Evolutionary conservation across 1,140 invertebrate species (phyloP).

Genomic region (Myzus persicae): DNA sequence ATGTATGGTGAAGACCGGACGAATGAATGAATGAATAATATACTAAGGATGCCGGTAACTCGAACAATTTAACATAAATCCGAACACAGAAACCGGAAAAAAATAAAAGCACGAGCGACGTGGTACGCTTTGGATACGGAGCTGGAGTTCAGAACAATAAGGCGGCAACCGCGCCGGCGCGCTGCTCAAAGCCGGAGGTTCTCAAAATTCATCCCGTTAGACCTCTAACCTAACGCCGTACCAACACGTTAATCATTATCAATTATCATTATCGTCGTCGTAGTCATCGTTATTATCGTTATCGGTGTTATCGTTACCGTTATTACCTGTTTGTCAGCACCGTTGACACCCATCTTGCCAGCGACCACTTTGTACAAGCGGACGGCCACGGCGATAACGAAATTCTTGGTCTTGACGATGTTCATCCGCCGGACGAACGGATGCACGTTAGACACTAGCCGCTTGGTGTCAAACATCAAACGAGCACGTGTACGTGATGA

Average conservation of each 20-base stretch:
- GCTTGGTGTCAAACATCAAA: conserved; percentile 29
- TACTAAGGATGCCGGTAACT: background rate
- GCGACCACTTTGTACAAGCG: conserved; percentile 45
- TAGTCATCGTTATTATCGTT: background rate
- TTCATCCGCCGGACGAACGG: conserved; percentile 39
- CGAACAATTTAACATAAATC: background rate
- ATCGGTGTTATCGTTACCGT: background rate
- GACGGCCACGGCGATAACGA: conserved; percentile 31
- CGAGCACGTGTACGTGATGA: background rate
- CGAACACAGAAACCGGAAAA: background rate
- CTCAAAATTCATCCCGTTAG: background rate
- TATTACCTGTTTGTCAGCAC: conserved; percentile 45
- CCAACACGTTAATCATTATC: background rate
- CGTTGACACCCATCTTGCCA: conserved; percentile 49
- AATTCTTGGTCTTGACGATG: conserved; percentile 48
- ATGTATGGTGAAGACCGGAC: background rate
- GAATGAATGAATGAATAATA: background rate
- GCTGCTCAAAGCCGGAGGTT: background rate
- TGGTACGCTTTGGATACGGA: background rate
- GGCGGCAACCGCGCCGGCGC: background rate
- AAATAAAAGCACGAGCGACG: background rate
- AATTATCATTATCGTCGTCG: background rate
- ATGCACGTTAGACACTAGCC: background rate
- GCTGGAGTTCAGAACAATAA: background rate
- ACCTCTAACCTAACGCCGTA: background rate